Evolutionary conservation across 1,140 invertebrate species (phyloP).

Genomic region (Trialeurodes vaporariorum): DNA sequence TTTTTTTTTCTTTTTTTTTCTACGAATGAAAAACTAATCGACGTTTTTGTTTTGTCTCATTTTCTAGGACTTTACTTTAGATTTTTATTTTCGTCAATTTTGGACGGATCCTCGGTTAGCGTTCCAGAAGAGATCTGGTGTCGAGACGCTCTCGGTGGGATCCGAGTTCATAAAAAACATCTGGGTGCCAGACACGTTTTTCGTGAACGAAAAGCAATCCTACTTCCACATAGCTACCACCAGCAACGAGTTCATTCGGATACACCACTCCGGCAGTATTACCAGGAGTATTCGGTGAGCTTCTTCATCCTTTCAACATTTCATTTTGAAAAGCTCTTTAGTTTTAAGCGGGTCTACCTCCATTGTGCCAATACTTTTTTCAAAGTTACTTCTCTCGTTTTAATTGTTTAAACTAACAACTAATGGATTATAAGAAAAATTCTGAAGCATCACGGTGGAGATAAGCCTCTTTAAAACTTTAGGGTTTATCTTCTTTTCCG

Average conservation of each 20-base stretch:
- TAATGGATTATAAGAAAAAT: too few relatives aligned
- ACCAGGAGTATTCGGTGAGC: conserved; percentile 89
- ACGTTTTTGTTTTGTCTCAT: conserved; percentile 20
- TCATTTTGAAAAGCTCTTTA: background rate
- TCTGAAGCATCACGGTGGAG: too few relatives aligned
- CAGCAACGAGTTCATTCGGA: conserved; percentile 92
- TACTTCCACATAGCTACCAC: conserved; percentile 97
- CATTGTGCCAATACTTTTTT: too few relatives aligned
- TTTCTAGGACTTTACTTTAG: conserved; percentile 88
- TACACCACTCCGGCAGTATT: conserved; percentile 87
- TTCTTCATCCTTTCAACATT: conserved; percentile 3
- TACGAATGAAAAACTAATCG: too few relatives aligned
- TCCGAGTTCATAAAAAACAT: conserved; percentile 95
- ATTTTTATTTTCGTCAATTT: conserved; percentile 98
- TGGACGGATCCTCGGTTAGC: conserved; percentile 91
- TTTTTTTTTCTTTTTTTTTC: too few relatives aligned
- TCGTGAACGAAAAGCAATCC: conserved; percentile 96
- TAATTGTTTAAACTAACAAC: too few relatives aligned
- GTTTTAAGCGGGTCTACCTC: background rate
- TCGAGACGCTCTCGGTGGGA: conserved; percentile 79
- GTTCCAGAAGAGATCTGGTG: conserved; percentile 72
- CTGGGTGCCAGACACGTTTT: conserved; percentile 97
- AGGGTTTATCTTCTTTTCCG: too few relatives aligned
- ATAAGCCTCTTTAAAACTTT: too few relatives aligned
- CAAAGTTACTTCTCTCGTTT: too few relatives aligned